A percentile compares a stretch with the other conserved stretches of the same genome.
Evolutionary conservation across 2,797 vertebrate genomes (phyloP).

Genomic region (Coracias cyanogaster): DNA sequence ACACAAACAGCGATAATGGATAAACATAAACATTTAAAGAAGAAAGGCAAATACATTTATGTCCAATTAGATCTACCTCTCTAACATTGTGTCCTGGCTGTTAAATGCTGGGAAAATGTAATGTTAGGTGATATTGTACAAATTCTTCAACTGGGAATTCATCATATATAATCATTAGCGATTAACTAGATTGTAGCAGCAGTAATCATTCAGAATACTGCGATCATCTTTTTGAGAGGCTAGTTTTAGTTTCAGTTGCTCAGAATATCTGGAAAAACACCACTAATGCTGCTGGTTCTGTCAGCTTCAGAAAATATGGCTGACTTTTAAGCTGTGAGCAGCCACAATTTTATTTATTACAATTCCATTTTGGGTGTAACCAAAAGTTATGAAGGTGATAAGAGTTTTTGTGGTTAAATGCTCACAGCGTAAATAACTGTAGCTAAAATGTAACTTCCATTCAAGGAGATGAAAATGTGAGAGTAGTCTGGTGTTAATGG

Average conservation of each 20-base stretch:
- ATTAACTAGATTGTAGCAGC: neutral
- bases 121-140: neutral
- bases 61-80: neutral
- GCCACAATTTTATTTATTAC: neutral
- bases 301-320: neutral
- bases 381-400: neutral
- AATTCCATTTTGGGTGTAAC: neutral
- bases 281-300: neutral
- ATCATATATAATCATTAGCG: neutral
- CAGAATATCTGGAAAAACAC: neutral
- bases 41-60: neutral
- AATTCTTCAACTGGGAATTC: neutral
- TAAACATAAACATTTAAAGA: neutral
- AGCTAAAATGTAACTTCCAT: conserved; percentile 26
- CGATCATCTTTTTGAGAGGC: neutral
- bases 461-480: neutral
- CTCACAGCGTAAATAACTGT: conserved; percentile 16
- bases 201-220: neutral
- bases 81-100: accelerated
- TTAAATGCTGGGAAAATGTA: neutral
- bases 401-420: conserved; percentile 29
- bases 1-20: neutral
- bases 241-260: neutral
- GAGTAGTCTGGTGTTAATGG: neutral
- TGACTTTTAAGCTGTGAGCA: neutral